A percentile compares a stretch with the other conserved stretches of the same genome.
These are phyloP conservation scores for Galerucella calmariensis DNA, from an alignment of 2,888 invertebrate genomes.

Conservation along the genomic window DNA sequence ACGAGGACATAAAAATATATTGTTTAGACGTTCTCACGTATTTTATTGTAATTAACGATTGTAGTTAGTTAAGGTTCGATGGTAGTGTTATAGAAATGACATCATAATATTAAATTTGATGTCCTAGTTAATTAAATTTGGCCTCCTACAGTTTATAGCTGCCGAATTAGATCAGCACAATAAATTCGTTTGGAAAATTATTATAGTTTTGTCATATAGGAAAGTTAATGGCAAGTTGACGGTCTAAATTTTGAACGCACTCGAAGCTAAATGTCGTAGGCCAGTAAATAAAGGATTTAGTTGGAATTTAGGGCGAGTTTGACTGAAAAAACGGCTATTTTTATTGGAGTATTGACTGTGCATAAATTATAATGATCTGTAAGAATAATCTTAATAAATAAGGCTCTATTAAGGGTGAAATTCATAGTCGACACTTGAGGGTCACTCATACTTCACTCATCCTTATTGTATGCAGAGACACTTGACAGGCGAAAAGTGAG, in stretches of 20 bases:
- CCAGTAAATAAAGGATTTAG: no score
- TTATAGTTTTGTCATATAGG: background rate
- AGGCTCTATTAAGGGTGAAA: background rate
- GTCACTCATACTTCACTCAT: no score
- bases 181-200: background rate
- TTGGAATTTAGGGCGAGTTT: no score
- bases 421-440: no score
- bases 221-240: background rate
- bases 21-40: conserved; percentile 11
- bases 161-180: background rate
- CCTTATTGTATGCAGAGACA: no score
- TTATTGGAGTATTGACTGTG: no score
- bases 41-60: conserved; percentile 9
- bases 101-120: background rate
- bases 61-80: background rate
- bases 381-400: background rate
- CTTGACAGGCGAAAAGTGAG: no score
- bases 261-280: no score
- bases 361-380: no score
- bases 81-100: background rate
- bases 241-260: background rate
- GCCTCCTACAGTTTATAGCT: background rate
- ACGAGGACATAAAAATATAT: conserved; percentile 1
- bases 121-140: background rate
- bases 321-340: no score